Percentiles rank a stretch among this genome's conserved stretches.
phyloP scores from a whole-genome alignment of 1,140 invertebrate genomes.

The Ptiloglossa arizonensis region DNA sequence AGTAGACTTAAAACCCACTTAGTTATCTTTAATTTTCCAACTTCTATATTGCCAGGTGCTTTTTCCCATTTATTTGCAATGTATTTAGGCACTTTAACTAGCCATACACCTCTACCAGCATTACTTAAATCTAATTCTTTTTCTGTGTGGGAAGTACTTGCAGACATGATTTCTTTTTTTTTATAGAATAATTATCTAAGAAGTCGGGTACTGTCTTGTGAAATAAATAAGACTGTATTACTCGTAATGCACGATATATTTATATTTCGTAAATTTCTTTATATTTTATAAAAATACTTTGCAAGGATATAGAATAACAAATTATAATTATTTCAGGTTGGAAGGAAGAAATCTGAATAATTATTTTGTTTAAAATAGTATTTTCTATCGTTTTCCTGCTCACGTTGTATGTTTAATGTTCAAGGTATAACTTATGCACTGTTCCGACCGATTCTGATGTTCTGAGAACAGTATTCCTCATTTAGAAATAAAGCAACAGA shows the following conservation, averaged over 20 bases:
- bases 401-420: background rate
- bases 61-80: slow-evolving; percentile 95
- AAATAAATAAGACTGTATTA: slow-evolving; percentile 4
- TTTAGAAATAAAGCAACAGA: background rate
- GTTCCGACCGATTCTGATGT: no score
- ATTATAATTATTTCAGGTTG: background rate
- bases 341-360: no score
- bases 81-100: slow-evolving; percentile 98
- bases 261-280: background rate
- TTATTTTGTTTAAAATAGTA: background rate
- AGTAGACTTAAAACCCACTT: slow-evolving; percentile 81
- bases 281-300: background rate
- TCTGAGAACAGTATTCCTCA: background rate
- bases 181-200: background rate
- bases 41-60: slow-evolving; percentile 88
- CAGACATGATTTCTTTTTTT: slow-evolving; percentile 64
- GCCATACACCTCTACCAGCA: slow-evolving; percentile 94
- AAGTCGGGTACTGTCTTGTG: background rate
- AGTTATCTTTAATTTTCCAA: slow-evolving; percentile 90
- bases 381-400: background rate
- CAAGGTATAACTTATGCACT: background rate
- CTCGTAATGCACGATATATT: background rate
- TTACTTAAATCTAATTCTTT: slow-evolving; percentile 93
- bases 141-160: slow-evolving; percentile 83
- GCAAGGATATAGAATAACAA: background rate